Evolutionary conservation across 1,140 invertebrate genomes (phyloP), one percentile per base, ranked within the genome.

Genomic region (Chelonus insularis): DNA sequence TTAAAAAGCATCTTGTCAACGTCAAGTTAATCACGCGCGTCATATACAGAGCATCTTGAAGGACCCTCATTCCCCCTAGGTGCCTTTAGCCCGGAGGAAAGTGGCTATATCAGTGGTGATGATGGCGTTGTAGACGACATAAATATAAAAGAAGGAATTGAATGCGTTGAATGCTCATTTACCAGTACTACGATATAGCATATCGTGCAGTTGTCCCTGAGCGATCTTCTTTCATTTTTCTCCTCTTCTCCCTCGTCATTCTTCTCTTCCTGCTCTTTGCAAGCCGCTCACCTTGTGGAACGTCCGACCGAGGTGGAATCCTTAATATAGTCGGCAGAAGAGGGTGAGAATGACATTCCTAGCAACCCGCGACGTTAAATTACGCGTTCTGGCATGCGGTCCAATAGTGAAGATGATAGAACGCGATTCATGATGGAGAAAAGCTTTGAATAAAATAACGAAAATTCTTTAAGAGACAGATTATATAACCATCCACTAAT

Each of bases 161-260:
- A 77, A 78, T 77, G 72, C 69, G 65, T 62, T 71, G 75, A 79
- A 79, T 78, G 74, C 73, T 77, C 76, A 72, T 78, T 79, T 77
- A 74, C 71, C 57, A 47, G 64, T 48, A 45, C 32, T 5, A 34
- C n/a, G 14, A 39, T 23, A 29, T 8, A 16, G 43, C 43, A 21
- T 45, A 45, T 45, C 1, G n/a, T 18, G 6, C 16, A 45, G 43
- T 18, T 7, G 18, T 16, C 16, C 11, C 14, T 18, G 14, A 21
- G 16, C 43, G 18, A 45, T 45, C 43, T 21, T 51, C 62, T 64
- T 65, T 62, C 18, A 37, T 18, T 21, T 37, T 45, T 45, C 14
- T 16, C 12, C 14, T 21, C 18, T 18, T 45, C 20, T 18, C 11
- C 14, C 9, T 16, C 14, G 9, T 8, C 43, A 6, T 21, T 16